Percentiles rank a stretch among this genome's conserved stretches.
Conservation (phyloP, 1,140 invertebrate genomes). For the Popillia japonica region DNA sequence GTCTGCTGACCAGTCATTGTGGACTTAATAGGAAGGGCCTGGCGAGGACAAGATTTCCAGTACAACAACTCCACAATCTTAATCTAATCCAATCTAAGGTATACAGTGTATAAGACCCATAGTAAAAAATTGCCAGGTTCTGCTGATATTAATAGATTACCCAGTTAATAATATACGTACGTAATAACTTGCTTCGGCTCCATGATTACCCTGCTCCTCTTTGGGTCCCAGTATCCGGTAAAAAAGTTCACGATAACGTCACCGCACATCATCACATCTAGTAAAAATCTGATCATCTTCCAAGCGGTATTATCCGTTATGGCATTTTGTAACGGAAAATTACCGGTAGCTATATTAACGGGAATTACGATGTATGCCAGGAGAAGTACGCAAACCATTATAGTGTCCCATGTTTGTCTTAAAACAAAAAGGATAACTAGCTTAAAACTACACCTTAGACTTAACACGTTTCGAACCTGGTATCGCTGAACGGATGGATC, state of each 20-base stretch:
- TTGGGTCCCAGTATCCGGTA: constrained; percentile 21
- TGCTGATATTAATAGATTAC: no score
- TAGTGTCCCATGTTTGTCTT: constrained; percentile 1
- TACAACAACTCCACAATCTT: no score
- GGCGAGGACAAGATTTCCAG: no score
- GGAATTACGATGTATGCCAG: not conserved
- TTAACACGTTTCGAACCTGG: not conserved
- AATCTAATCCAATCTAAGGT: no score
- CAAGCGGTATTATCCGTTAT: not conserved
- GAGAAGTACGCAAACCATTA: constrained; percentile 10
- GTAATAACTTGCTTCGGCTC: not conserved
- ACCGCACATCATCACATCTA: not conserved
- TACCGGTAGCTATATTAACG: not conserved
- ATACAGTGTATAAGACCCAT: no score
- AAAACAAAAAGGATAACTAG: not conserved
- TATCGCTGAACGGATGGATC: constrained; percentile 25
- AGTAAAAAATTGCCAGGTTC: no score
- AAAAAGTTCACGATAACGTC: constrained; percentile 26
- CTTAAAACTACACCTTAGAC: not conserved
- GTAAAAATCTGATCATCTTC: not conserved
- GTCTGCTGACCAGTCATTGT: no score
- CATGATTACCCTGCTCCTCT: not conserved
- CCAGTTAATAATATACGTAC: not conserved
- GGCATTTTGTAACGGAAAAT: not conserved
- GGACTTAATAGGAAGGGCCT: no score